These are phyloP conservation scores for Anseranas semipalmata DNA, from an alignment of 2,113 vertebrate species.

Conservation along the genomic window DNA sequence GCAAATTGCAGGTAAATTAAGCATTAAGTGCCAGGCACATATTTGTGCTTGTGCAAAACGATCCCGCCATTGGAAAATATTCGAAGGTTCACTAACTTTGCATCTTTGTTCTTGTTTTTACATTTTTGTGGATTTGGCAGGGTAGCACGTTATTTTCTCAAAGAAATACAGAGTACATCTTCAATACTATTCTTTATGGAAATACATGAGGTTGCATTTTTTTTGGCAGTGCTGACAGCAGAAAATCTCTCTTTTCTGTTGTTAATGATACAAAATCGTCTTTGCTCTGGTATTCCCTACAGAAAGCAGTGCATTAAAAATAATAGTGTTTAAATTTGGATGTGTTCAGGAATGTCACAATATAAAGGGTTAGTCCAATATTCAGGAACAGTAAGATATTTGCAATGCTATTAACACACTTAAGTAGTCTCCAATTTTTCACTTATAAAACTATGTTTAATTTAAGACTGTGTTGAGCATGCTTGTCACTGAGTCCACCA, in stretches of 20 bases:
- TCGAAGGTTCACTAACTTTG: background rate
- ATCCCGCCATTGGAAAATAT: background rate
- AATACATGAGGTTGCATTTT: conserved; percentile 31
- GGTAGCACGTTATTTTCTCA: conserved; percentile 1
- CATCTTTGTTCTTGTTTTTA: conserved; percentile 5
- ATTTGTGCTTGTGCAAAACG: background rate
- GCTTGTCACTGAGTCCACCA: background rate
- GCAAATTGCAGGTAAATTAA: background rate
- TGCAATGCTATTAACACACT: background rate
- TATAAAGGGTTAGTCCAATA: background rate
- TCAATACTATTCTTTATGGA: conserved; percentile 22
- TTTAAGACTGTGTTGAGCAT: background rate
- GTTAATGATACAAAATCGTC: conserved; percentile 32
- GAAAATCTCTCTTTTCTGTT: conserved; percentile 32
- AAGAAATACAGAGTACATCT: background rate
- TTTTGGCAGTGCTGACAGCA: conserved; percentile 22
- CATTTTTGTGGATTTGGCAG: background rate
- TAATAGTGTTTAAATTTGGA: conserved; percentile 29
- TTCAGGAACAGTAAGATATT: background rate
- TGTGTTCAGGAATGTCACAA: conserved; percentile 4
- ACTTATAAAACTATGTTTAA: background rate
- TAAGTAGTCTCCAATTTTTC: background rate
- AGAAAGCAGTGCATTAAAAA: conserved; percentile 56
- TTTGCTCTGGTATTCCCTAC: conserved; percentile 14
- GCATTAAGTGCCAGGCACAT: background rate